Base-by-base conservation (phyloP, 2,888 invertebrate genomes). In the Notodonta dromedarius region DNA sequence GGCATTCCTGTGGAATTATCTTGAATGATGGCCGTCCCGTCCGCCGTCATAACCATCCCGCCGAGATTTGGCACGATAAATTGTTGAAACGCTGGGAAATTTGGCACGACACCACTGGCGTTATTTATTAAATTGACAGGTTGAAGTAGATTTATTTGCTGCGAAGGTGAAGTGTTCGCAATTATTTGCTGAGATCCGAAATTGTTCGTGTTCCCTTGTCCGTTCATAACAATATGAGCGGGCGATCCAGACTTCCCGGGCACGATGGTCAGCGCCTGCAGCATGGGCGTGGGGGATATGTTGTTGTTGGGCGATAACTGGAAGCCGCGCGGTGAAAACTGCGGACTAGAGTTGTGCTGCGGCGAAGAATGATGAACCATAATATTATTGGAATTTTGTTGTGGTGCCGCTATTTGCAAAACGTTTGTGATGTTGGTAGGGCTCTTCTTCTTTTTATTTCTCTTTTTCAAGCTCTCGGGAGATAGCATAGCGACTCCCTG, bases 41-140 rank as follows among this genome's bases (percentile, higher is more conserved):
- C 96, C 0, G 97, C 96, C 11, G 96, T 96, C 96, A 97, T 96
- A 0, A 98, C 96, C 95, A 97, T 96, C 0, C 97, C 96, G 13
- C 96, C 95, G 3, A 97, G 89, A 71, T 97, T 97, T 12, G 97
- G 97, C 61, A 97, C 96, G 59, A 97, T 95, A 75, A 97, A 96
- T 80, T 97, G 97, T 82, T 97, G 97, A 73, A 96, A 96, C 0
- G 96, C 95, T 0, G 96, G 96, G 82, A 96, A 96, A 81, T 96
- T 96, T 57, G 96, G 96, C 70, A 96, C 95, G 63, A 96, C 95
- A 5, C 95, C 95, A 46, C 95, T 94, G 0, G 95, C 91, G 57
- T 95, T 95, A 60, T 97, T 97, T 64, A 97, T 94, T 67, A 97
- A 89, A 89, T 97, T 97, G 44, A 97, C 96, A 0, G 97, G 97